Evolutionary conservation across 2,113 vertebrate genomes (phyloP).

Genomic region (Gallinago undulata): DNA sequence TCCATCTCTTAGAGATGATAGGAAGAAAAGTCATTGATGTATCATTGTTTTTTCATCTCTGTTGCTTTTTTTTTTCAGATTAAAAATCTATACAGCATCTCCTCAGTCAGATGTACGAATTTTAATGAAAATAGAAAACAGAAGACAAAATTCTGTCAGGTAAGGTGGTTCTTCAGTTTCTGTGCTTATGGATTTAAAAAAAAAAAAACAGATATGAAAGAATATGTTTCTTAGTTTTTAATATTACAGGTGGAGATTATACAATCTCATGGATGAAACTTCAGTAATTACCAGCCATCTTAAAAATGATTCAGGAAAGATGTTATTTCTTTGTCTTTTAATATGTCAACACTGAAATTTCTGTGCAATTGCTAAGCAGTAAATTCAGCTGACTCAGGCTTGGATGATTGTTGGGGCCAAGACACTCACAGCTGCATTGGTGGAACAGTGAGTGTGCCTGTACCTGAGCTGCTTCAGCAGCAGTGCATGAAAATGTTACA

Average conservation of each 20-base stretch:
- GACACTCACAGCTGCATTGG: neutral
- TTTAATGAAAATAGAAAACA: constrained; percentile 91
- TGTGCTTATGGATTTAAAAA: neutral
- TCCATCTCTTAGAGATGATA: neutral
- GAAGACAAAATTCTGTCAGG: constrained; percentile 81
- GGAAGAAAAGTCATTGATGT: neutral
- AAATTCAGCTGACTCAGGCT: neutral
- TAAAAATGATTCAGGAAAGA: neutral
- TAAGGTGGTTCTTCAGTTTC: constrained; percentile 59
- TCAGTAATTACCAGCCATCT: neutral
- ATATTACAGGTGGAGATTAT: neutral
- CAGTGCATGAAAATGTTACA: neutral
- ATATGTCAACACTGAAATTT: neutral
- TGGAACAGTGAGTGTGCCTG: neutral
- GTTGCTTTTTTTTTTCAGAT: constrained; percentile 72
- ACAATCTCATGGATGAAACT: neutral
- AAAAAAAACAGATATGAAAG: neutral
- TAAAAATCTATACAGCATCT: constrained; percentile 82
- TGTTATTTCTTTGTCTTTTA: neutral
- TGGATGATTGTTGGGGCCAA: neutral
- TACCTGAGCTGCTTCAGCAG: neutral
- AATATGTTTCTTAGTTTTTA: neutral
- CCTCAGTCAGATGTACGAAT: constrained; percentile 78
- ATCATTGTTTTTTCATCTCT: neutral
- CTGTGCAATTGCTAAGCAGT: neutral